Evolutionary conservation across 2,888 invertebrate species (phyloP).

Genomic region (Apamea monoglypha): DNA sequence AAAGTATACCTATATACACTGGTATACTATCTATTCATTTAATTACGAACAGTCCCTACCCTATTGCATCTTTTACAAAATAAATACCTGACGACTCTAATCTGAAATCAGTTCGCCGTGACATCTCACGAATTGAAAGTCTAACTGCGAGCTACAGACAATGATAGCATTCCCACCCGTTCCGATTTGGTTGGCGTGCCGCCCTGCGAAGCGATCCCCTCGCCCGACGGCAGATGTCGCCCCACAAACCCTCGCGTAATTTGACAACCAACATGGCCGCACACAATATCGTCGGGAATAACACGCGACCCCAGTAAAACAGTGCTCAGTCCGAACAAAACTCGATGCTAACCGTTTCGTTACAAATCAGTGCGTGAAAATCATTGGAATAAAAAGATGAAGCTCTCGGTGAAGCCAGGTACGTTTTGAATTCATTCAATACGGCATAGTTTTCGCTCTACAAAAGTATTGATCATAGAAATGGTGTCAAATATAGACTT

Average conservation of each 20-base stretch:
- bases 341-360: constrained; percentile 27
- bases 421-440: constrained; percentile 46
- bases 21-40: constrained; percentile 24
- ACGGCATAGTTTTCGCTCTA: constrained; percentile 52
- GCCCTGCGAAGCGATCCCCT: constrained; percentile 65
- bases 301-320: constrained; percentile 73
- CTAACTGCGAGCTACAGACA: constrained; percentile 61
- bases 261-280: constrained; percentile 70
- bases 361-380: constrained; percentile 51
- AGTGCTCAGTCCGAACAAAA: constrained; percentile 56
- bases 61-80: constrained; percentile 57
- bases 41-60: constrained; percentile 46
- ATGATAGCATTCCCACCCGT: constrained; percentile 63
- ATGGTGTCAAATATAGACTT: constrained; percentile 65
- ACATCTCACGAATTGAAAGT: constrained; percentile 71
- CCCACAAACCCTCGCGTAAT: constrained; percentile 66
- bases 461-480: constrained; percentile 78
- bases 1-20: neutral
- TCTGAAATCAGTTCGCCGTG: constrained; percentile 66
- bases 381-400: constrained; percentile 58
- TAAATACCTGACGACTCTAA: constrained; percentile 53
- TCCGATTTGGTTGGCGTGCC: constrained; percentile 55
- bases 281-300: constrained; percentile 68
- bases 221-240: constrained; percentile 80
- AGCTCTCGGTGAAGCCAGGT: constrained; percentile 59